phyloP scores from a whole-genome alignment of 1,140 invertebrate genomes.

The Cheumatopsyche charites region DNA sequence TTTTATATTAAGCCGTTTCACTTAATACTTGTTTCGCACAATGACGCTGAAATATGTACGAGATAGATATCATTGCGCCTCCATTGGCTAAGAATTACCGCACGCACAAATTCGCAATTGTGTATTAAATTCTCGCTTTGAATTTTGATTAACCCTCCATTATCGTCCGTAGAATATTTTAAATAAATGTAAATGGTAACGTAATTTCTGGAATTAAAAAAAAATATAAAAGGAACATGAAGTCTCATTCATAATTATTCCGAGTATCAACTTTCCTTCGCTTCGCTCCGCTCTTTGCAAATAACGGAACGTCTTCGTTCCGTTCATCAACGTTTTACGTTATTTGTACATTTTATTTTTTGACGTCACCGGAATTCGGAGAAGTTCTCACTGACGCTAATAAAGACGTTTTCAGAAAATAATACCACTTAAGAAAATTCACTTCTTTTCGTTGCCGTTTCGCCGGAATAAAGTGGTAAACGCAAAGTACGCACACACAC shows the following conservation, averaged over 20 bases:
- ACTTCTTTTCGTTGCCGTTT: neutral
- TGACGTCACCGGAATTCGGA: neutral
- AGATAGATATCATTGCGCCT: conserved; percentile 15
- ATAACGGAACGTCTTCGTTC: neutral
- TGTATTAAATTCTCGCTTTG: too few species aligned
- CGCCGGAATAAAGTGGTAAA: neutral
- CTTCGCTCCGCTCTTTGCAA: neutral
- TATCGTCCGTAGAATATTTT: too few species aligned
- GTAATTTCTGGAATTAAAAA: too few species aligned
- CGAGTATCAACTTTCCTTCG: too few species aligned
- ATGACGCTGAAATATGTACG: conserved; percentile 25
- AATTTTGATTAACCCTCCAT: too few species aligned
- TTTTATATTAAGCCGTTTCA: conserved; percentile 28
- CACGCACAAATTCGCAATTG: too few species aligned
- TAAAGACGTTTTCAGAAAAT: conserved; percentile 12
- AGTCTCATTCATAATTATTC: too few species aligned
- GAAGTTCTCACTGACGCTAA: neutral
- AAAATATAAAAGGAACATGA: too few species aligned
- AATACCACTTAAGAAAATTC: conserved; percentile 11
- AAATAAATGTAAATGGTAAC: too few species aligned
- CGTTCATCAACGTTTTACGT: neutral
- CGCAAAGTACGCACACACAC: neutral
- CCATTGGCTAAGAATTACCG: too few species aligned
- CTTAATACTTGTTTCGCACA: conserved; percentile 24
- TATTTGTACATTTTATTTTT: neutral